Conservation (phyloP, 2,888 invertebrate genomes). For the Mythimna lalbum region DNA sequence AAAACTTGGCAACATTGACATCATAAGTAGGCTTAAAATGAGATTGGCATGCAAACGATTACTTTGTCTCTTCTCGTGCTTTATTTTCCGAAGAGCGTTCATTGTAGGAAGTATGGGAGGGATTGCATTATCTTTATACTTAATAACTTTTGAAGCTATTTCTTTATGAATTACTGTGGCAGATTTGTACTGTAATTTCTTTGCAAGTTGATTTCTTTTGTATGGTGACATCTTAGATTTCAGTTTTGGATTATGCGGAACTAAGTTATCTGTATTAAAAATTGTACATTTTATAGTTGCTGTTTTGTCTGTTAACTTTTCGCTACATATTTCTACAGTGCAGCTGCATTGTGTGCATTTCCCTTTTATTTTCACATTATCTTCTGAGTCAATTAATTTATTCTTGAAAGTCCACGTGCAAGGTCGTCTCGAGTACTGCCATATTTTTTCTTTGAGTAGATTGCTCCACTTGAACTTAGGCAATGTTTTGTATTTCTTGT, state of each 20-base stretch:
- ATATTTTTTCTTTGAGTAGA: conserved; percentile 28
- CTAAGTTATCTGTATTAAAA: conserved; percentile 31
- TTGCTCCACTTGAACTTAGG: conserved; percentile 34
- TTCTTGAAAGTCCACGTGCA: conserved; percentile 33
- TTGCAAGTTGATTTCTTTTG: conserved; percentile 35
- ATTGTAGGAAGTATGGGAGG: conserved; percentile 26
- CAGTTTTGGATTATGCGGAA: conserved; percentile 37
- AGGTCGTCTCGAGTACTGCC: conserved; percentile 24
- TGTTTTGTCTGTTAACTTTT: conserved; percentile 33
- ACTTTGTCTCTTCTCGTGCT: conserved; percentile 32
- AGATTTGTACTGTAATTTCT: conserved; percentile 8
- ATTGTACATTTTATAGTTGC: conserved; percentile 24
- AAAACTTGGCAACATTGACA: conserved; percentile 28
- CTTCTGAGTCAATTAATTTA: conserved; percentile 22
- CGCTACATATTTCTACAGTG: conserved; percentile 28
- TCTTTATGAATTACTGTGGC: conserved; percentile 31
- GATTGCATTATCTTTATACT: conserved; percentile 16
- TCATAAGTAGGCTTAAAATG: conserved; percentile 29
- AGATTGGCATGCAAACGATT: conserved; percentile 23
- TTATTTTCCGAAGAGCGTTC: conserved; percentile 24
- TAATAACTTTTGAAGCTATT: conserved; percentile 33
- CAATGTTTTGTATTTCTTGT: conserved; percentile 33
- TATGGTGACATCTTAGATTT: conserved; percentile 32
- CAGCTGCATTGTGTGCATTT: conserved; percentile 39
- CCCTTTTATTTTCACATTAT: conserved; percentile 31